Conservation (phyloP, 2,888 invertebrate genomes). For the Deilephila elpenor region DNA sequence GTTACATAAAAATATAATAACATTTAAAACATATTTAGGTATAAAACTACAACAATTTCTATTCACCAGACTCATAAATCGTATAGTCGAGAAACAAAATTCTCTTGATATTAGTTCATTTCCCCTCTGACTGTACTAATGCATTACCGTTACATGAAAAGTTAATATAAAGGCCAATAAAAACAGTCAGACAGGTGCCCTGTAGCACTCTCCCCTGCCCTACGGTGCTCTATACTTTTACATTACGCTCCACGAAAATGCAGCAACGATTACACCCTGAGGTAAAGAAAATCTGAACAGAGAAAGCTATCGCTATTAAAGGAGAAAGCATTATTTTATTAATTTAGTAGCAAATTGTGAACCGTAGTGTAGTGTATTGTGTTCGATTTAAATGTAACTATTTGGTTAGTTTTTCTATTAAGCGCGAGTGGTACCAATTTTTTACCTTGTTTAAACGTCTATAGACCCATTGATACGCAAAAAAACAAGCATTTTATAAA, state of each 20-base stretch:
- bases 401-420: too few species aligned
- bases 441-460: too few species aligned
- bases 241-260: not conserved
- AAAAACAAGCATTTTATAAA: too few species aligned
- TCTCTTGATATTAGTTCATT: constrained; percentile 34
- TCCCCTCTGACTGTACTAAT: constrained; percentile 68
- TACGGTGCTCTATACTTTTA: constrained; percentile 54
- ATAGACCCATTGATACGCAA: too few species aligned
- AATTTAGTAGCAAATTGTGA: too few species aligned
- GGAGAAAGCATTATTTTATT: not conserved
- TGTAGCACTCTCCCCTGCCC: constrained; percentile 50
- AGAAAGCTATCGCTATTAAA: not conserved
- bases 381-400: too few species aligned
- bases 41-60: not conserved
- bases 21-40: not conserved
- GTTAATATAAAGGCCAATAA: constrained; percentile 75
- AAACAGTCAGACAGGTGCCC: constrained; percentile 64
- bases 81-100: not conserved
- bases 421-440: too few species aligned
- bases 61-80: not conserved
- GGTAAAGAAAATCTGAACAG: not conserved
- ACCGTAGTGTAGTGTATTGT: too few species aligned
- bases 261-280: constrained; percentile 1
- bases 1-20: not conserved
- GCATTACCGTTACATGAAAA: constrained; percentile 80